Conservation (phyloP, 2,113 vertebrate species). For the Rostratula benghalensis region DNA sequence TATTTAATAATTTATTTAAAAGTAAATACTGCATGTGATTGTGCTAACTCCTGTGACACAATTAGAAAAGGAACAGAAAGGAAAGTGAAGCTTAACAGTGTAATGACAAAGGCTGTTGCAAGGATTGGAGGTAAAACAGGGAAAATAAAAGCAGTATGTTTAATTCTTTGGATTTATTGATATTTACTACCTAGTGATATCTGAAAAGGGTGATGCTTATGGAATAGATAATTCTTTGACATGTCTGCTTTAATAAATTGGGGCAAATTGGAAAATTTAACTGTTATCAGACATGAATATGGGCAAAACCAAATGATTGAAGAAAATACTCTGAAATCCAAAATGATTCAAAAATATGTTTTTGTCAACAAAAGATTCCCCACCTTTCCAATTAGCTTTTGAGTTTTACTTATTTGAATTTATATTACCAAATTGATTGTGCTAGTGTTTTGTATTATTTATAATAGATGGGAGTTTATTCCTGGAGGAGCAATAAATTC, state of each 20-base stretch:
- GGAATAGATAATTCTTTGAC: background rate
- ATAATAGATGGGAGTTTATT: background rate
- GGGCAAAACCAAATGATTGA: background rate
- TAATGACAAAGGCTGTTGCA: background rate
- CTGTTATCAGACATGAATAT: background rate
- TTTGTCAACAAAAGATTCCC: background rate
- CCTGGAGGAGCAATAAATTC: background rate
- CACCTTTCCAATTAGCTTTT: background rate
- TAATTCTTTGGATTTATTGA: background rate
- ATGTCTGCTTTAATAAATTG: background rate
- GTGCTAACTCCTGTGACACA: background rate
- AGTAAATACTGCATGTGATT: background rate
- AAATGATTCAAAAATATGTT: background rate
- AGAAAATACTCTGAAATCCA: background rate
- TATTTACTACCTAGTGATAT: background rate
- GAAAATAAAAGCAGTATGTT: background rate
- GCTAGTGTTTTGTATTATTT: background rate
- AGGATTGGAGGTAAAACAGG: background rate
- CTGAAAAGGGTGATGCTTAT: background rate
- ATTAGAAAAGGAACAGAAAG: background rate
- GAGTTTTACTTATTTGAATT: background rate
- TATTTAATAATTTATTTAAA: background rate
- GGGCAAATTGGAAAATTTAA: background rate
- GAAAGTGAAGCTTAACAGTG: background rate
- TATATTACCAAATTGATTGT: background rate